A percentile compares a stretch with the other conserved stretches of the same genome.
phyloP scores from a whole-genome alignment of 2,888 invertebrate species.

The Macropis europaea region DNA sequence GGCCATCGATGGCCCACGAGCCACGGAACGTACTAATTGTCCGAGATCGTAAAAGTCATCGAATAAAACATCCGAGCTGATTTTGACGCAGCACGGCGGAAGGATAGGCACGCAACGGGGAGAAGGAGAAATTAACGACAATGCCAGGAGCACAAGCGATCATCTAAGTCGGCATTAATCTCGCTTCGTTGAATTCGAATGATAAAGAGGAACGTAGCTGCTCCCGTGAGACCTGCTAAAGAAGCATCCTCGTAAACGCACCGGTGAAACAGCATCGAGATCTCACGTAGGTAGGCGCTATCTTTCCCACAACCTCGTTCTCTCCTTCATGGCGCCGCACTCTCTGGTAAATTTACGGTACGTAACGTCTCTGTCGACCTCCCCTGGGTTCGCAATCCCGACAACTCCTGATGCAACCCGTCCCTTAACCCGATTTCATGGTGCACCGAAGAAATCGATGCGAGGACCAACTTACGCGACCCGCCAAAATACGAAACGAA shows the following conservation, averaged over 20 bases:
- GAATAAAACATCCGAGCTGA: no score
- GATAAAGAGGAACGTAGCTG: constrained; percentile 68
- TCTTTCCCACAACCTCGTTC: constrained; percentile 77
- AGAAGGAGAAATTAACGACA: constrained; percentile 23
- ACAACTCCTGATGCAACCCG: constrained; percentile 61
- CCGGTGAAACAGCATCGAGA: constrained; percentile 42
- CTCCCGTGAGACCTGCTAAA: constrained; percentile 47
- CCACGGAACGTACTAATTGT: no score
- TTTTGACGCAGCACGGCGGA: not conserved
- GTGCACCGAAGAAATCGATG: no score
- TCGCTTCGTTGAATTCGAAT: constrained; percentile 60
- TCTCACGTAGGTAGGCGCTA: constrained; percentile 58
- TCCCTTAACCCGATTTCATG: constrained; percentile 14
- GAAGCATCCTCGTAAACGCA: constrained; percentile 50
- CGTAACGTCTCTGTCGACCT: constrained; percentile 71
- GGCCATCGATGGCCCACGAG: no score
- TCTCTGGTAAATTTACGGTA: constrained; percentile 73
- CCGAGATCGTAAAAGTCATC: no score
- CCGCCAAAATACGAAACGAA: no score
- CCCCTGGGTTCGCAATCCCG: constrained; percentile 58
- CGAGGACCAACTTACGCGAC: no score
- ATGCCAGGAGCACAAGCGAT: constrained; percentile 13
- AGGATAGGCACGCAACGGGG: not conserved
- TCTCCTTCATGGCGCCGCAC: constrained; percentile 28
- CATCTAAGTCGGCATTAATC: constrained; percentile 53